phyloP scores from a whole-genome alignment of 2,888 invertebrate genomes.

The Troides aeacus region DNA sequence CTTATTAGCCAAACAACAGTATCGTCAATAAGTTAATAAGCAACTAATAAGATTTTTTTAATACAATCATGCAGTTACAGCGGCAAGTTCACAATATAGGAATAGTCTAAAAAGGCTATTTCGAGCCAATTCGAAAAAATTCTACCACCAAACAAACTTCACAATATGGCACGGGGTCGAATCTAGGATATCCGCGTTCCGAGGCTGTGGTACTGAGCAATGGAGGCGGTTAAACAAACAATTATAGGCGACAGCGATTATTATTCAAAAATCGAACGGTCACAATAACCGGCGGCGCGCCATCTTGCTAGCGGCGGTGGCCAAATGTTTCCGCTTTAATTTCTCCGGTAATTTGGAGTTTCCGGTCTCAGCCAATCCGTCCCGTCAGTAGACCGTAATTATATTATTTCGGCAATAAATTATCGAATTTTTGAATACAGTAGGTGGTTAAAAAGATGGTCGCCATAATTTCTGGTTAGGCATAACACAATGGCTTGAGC shows the following conservation, averaged over 20 bases:
- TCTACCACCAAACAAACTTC: too few species aligned
- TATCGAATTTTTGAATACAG: slow-evolving; percentile 77
- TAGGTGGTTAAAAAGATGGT: slow-evolving; percentile 67
- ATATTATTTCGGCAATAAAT: slow-evolving; percentile 81
- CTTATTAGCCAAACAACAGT: too few species aligned
- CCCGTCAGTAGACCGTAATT: slow-evolving; percentile 76
- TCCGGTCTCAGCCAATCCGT: slow-evolving; percentile 77
- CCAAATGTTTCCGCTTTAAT: slow-evolving; percentile 81
- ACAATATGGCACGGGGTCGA: too few species aligned
- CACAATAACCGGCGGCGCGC: slow-evolving; percentile 68
- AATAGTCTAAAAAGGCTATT: too few species aligned
- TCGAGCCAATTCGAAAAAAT: too few species aligned
- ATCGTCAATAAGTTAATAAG: too few species aligned
- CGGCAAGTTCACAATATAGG: too few species aligned
- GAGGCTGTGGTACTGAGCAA: background rate
- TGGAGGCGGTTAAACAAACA: slow-evolving; percentile 52
- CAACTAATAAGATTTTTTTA: too few species aligned
- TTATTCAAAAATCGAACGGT: slow-evolving; percentile 74
- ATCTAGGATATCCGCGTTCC: too few species aligned
- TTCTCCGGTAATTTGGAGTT: slow-evolving; percentile 78
- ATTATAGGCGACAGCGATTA: slow-evolving; percentile 64
- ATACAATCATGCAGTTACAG: too few species aligned
- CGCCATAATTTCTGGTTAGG: slow-evolving; percentile 67
- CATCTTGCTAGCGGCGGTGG: slow-evolving; percentile 78
- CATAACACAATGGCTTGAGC: slow-evolving; percentile 44